These are phyloP conservation scores for Ormyrus rosae DNA, from an alignment of 2,888 invertebrate genomes.

Conservation along the genomic window DNA sequence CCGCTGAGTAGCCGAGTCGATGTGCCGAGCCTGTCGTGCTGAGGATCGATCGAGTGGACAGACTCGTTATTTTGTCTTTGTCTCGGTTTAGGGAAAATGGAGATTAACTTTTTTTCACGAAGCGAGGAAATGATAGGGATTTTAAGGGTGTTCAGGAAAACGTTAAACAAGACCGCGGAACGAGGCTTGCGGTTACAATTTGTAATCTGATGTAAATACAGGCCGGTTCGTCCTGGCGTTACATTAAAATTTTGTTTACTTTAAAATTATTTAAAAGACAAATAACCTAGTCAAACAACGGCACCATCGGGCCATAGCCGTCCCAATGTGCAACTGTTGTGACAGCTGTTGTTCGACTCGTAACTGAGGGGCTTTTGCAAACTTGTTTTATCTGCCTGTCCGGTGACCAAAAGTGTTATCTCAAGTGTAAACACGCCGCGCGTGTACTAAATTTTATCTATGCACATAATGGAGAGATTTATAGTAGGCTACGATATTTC, in stretches of 20 bases:
- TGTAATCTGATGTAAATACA: too few species aligned
- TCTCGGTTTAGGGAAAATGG: background rate
- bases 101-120: too few species aligned
- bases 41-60: background rate
- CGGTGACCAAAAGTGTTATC: constrained; percentile 37
- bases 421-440: background rate
- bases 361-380: constrained; percentile 33
- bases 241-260: constrained; percentile 20
- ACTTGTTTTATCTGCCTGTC: constrained; percentile 21
- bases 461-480: too few species aligned
- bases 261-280: constrained; percentile 30
- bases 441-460: background rate
- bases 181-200: too few species aligned
- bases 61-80: background rate
- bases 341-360: constrained; percentile 43
- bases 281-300: constrained; percentile 38
- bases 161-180: background rate
- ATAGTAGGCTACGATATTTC: too few species aligned
- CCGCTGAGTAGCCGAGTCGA: constrained; percentile 12
- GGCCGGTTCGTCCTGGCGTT: too few species aligned
- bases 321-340: constrained; percentile 15
- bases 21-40: background rate
- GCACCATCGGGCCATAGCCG: background rate
- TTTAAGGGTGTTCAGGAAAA: background rate
- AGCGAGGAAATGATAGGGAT: background rate